phyloP scores from a whole-genome alignment of 2,113 vertebrate species.

The Amphiprion percula region DNA sequence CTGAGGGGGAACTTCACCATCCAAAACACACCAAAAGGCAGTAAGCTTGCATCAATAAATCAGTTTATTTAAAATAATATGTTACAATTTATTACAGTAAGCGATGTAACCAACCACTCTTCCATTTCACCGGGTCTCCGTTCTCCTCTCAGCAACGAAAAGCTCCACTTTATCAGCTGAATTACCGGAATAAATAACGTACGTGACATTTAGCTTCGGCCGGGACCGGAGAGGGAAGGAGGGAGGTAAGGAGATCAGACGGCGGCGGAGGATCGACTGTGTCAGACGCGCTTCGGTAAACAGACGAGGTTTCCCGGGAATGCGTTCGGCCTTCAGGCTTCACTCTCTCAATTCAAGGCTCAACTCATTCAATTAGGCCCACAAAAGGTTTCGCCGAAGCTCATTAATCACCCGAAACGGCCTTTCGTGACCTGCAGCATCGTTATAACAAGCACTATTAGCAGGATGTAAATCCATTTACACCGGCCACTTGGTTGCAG shows the following conservation, averaged over 20 bases:
- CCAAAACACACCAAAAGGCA: not conserved
- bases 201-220: slow-evolving; percentile 24
- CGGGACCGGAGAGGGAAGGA: slow-evolving; percentile 7
- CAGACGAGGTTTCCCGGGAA: slow-evolving; percentile 53
- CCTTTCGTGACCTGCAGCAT: slow-evolving; percentile 39
- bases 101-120: slow-evolving; percentile 84
- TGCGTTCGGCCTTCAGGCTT: slow-evolving; percentile 40
- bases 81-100: slow-evolving; percentile 95
- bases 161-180: slow-evolving; percentile 34
- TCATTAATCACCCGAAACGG: slow-evolving; percentile 55
- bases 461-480: slow-evolving; percentile 5
- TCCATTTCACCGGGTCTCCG: slow-evolving; percentile 56
- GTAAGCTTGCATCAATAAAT: slow-evolving; percentile 89
- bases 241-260: slow-evolving; percentile 20
- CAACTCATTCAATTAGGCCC: slow-evolving; percentile 52
- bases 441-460: slow-evolving; percentile 8
- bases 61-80: slow-evolving; percentile 97
- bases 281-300: slow-evolving; percentile 36
- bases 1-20: not conserved
- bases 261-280: slow-evolving; percentile 53
- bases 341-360: slow-evolving; percentile 45
- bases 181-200: slow-evolving; percentile 72
- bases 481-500: not conserved
- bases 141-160: slow-evolving; percentile 23
- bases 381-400: slow-evolving; percentile 28